Conservation (phyloP, 1,140 invertebrate species). For the Diabrotica virgifera region DNA sequence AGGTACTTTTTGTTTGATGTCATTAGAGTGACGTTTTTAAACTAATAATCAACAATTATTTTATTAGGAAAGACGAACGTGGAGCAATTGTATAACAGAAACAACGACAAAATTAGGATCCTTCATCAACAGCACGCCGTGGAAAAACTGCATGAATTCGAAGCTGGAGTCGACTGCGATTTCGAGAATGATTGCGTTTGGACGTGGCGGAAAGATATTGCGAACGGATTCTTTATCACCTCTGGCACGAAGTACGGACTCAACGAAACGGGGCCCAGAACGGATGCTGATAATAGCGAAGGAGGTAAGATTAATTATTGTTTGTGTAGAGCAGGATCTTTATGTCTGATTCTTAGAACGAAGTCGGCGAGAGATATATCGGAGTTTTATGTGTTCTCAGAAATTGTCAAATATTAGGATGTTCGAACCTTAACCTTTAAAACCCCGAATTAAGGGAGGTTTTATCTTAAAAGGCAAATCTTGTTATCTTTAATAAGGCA, state of each 20-base stretch:
- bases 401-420: too few relatives aligned
- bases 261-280: slow-evolving; percentile 37
- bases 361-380: too few relatives aligned
- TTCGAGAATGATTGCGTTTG: slow-evolving; percentile 44
- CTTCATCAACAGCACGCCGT: slow-evolving; percentile 29
- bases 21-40: too few relatives aligned
- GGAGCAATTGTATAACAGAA: slow-evolving; percentile 32
- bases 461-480: too few relatives aligned
- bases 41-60: not conserved
- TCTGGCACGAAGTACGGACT: slow-evolving; percentile 27
- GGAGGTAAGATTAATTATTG: slow-evolving; percentile 29
- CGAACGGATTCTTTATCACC: slow-evolving; percentile 41
- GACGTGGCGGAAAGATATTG: slow-evolving; percentile 45
- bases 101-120: slow-evolving; percentile 32
- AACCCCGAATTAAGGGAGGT: too few relatives aligned
- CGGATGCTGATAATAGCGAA: slow-evolving; percentile 35
- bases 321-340: too few relatives aligned
- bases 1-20: too few relatives aligned
- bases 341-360: too few relatives aligned
- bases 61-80: slow-evolving; percentile 13
- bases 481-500: too few relatives aligned
- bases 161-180: slow-evolving; percentile 37
- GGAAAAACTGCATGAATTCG: slow-evolving; percentile 25
- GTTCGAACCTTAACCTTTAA: too few relatives aligned
- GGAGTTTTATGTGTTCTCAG: too few relatives aligned